phyloP scores from a whole-genome alignment of 2,888 invertebrate genomes.

The Andrena fulva region DNA sequence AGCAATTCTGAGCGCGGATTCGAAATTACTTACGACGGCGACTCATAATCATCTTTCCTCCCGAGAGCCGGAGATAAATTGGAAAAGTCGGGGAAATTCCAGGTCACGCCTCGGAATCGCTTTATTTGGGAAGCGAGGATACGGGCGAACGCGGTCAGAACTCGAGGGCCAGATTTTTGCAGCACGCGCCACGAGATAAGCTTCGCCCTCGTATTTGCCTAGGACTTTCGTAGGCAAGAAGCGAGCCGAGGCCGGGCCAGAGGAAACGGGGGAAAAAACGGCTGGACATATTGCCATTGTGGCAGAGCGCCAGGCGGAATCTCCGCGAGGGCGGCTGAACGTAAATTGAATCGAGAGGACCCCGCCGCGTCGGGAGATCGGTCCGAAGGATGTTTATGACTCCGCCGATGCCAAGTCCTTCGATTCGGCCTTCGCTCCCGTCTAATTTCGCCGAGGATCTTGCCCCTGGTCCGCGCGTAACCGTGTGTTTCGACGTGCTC shows the following conservation, averaged over 20 bases:
- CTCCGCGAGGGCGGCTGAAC: constrained; percentile 74
- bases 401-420: constrained; percentile 66
- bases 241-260: constrained; percentile 4
- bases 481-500: constrained; percentile 14
- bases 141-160: constrained; percentile 21
- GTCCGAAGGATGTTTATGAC: constrained; percentile 78
- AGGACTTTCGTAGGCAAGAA: constrained; percentile 51
- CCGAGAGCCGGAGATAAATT: constrained; percentile 38
- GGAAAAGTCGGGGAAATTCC: constrained; percentile 63
- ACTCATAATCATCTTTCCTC: constrained; percentile 27
- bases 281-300: constrained; percentile 68
- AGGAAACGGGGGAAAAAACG: constrained; percentile 39
- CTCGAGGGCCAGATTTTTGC: constrained; percentile 55
- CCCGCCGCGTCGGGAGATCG: constrained; percentile 69
- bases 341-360: constrained; percentile 80
- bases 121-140: constrained; percentile 49
- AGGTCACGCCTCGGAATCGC: constrained; percentile 67
- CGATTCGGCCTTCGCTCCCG: constrained; percentile 46
- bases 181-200: constrained; percentile 62
- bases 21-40: constrained; percentile 49
- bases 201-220: constrained; percentile 68
- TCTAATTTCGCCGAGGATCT: constrained; percentile 35
- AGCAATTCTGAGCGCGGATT: constrained; percentile 52
- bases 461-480: background rate
- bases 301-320: constrained; percentile 69